Base-by-base conservation (phyloP, 2,888 invertebrate species). In the Ornithoptera alexandrae region DNA sequence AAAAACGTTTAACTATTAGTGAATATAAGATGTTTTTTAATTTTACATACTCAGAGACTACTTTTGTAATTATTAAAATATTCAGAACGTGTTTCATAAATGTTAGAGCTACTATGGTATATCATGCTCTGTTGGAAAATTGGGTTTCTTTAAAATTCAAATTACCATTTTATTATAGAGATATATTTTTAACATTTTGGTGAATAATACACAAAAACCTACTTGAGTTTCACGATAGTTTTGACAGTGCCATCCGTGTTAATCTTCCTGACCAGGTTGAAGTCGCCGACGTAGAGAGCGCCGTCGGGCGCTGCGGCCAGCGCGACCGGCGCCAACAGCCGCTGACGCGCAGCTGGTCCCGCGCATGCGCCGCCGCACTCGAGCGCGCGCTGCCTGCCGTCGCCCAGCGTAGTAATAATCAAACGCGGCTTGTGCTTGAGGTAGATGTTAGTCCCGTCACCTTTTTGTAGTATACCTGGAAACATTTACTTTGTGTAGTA, bases 391-490 rank as follows among this genome's bases (percentile, higher is more conserved):
- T 98, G 97, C 75, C 97, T 96, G 0, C 97, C 98, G 82, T 97
- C 97, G 15, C 98, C 98, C 96, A 98, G 96, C 0, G 97, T 95
- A 2, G 98, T 98, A 62, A 97, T 93, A 73, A 98, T 97, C 18
- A 98, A 96, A 60, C 97, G 94, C 0, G 98, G 98, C 81, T 98
- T 97, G 84, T 98, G 97, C 78, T 97, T 98, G 79, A 99, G 89
- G 85, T 98, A 98, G 71, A 98, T 97, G 80, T 98, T 98, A 0
- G 98, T 97, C 17, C 99, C 99, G 80, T 99, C 99, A 42, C 99
- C 99, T 84, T 98, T 98, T 90, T 99, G 98, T 0, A 99, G 93
- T 72, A 99, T 98, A 46, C 98, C 96, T 96, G 84, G 12, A 84
- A 84, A 65, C 20, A 50, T n/a, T 18, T 6, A 17, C 42, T 20